Evolutionary conservation across 2,113 vertebrate species (phyloP), one percentile per base, ranked within the genome.

Genomic region (Rhea americana): DNA sequence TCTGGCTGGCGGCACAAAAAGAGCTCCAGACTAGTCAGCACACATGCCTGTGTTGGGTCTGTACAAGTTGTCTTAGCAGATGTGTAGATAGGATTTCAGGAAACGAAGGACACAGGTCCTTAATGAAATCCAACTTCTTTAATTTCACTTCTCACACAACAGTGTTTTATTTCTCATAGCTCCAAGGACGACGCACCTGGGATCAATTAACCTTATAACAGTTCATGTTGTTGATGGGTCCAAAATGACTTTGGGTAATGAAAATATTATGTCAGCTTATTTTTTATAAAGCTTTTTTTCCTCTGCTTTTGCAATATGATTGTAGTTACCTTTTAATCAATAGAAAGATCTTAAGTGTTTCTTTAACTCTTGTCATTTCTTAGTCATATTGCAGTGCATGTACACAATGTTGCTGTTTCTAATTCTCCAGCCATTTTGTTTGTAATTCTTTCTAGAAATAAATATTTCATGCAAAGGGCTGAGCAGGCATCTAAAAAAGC

Each of bases 191-290:
- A 87, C 95, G 67, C 86, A 93, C 80, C 93, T 91, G 85, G 95
- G 93, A 95, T 96, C 92, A 65, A 95, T 95, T 93, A 95, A 97
- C 89, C 85, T 97, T 84, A 92, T 95, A 86, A 95, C 93, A 75
- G 87, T 96, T 96, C 95, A 96, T 89, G 91, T 97, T 92, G 79
- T 96, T 91, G 95, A 96, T 87, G 94, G 85, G 73, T 85, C 95
- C 85, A 94, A 97, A 96, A 86, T 96, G 37, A 70, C 74, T 91
- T 74, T 93, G 91, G 91, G 93, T 96, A 97, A 97, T 94, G 58
- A 93, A 37, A 91, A 68, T 70, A 67, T 91, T 73, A 70, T 21
- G 39, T 81, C 91, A 45, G 66, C 61, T 89, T 93, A 72, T 89
- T 95, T 94, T 85, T 89, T 19, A 47, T 72, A 66, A 81, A 70